These are phyloP conservation scores for Conomelus anceps DNA, from an alignment of 2,888 invertebrate species.

Conservation along the genomic window DNA sequence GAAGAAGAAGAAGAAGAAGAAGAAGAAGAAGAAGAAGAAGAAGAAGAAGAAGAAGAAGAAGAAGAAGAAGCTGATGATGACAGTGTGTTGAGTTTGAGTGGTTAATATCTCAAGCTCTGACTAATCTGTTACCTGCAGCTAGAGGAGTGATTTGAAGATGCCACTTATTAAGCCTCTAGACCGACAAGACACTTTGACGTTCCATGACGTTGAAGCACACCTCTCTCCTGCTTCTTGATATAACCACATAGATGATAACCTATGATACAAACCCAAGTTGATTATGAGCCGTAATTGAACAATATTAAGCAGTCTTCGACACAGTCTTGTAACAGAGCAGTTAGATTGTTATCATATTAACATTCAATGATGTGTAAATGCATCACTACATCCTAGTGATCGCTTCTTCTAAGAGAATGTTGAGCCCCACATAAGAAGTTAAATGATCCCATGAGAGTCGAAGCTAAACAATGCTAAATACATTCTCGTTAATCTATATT, in stretches of 20 bases:
- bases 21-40: no score
- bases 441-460: not conserved
- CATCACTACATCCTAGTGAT: no score
- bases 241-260: not conserved
- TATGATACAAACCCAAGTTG: not conserved
- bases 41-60: no score
- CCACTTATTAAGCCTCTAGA: no score
- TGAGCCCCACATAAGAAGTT: not conserved
- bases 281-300: not conserved
- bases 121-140: not conserved
- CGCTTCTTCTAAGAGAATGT: no score
- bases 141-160: not conserved
- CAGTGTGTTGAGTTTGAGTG: no score
- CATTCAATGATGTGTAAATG: not conserved
- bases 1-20: no score
- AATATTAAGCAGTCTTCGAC: not conserved
- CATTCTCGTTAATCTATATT: no score
- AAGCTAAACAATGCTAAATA: no score
- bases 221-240: not conserved
- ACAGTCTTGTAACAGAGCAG: not conserved
- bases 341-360: not conserved
- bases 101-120: not conserved
- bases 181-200: not conserved
- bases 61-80: no score
- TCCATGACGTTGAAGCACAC: not conserved